Conservation (phyloP, 2,113 vertebrate species). For the Cinclus mexicanus region DNA sequence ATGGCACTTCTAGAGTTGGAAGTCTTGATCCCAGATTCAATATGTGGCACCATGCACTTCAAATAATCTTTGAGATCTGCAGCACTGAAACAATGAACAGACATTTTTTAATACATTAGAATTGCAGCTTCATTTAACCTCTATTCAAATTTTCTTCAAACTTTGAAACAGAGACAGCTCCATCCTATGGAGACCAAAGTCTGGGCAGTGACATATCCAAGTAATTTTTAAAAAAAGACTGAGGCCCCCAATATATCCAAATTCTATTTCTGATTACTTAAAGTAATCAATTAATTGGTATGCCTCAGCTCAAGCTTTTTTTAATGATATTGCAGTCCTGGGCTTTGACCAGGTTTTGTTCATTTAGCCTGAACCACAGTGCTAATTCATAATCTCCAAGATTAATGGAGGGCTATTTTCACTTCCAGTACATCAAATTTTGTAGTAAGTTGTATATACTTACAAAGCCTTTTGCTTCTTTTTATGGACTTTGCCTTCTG, state of each 20-base stretch:
- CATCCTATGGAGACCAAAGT: not conserved
- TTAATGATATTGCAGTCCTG: not conserved
- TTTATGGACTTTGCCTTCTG: constrained; percentile 75
- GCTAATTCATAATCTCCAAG: not conserved
- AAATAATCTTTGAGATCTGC: constrained; percentile 74
- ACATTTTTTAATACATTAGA: not conserved
- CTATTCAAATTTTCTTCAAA: not conserved
- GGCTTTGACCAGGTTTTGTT: not conserved
- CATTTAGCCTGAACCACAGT: not conserved
- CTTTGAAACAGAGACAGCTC: not conserved
- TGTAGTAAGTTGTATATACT: constrained; percentile 33
- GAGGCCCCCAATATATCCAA: not conserved
- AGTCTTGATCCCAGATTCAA: constrained; percentile 70
- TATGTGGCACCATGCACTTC: constrained; percentile 72
- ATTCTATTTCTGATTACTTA: not conserved
- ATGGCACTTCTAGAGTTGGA: constrained; percentile 54
- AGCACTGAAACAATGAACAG: constrained; percentile 63
- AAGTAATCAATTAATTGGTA: not conserved
- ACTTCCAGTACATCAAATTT: not conserved
- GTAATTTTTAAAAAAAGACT: not conserved
- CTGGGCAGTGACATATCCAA: not conserved
- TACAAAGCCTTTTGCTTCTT: constrained; percentile 77
- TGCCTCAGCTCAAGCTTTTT: not conserved
- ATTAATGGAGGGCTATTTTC: not conserved
- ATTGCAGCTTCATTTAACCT: not conserved